Evolutionary conservation across 1,140 invertebrate genomes (phyloP), one percentile per base, ranked within the genome.

Genomic region (Muscidifurax raptorellus): DNA sequence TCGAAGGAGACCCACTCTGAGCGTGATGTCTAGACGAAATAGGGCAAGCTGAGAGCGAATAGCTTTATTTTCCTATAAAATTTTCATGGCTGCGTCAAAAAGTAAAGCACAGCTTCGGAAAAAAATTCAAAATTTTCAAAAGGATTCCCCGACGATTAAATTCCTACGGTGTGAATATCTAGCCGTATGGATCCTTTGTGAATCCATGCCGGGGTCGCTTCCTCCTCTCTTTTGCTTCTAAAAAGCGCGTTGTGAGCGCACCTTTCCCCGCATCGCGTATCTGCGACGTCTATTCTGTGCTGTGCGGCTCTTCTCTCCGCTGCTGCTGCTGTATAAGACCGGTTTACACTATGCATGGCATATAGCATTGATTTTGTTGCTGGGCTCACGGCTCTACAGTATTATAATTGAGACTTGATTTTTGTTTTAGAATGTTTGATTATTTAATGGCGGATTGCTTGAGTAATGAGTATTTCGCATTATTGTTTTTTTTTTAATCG

Each of bases 321-420:
- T 59, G 36, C 52, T 59, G 52, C 22, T 44, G 36, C 72, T 36
- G 32, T 10, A n/a, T 18, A 44, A 30, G 27, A 28, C 75, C 40
- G 47, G 64, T 78, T 79, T 69, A 69, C 64, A 13, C 77, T 67
- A n/a, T n/a, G 22, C 22, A 22, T n/a, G 18, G 64, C n/a, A 18
- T 52, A 52, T 52, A 18, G 28, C 76, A 77, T 77, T 59, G 75
- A 77, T 77, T 77, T 77, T 30, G 75, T 59, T 22, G 52, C 52
- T 59, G 2, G n/a, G 44, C 32, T 52, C 47, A 12, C 47, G 47
- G 36, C 36, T 40, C 10, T 52, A 18, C 47, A 18, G 47, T 5
- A 4, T 0, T 52, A 32, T 47, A 47, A 47, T 47, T 47, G 1
- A 15, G 9, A 12, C 44, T 47, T 47, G 13, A 47, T 12, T 47